Evolutionary conservation across 2,113 vertebrate genomes (phyloP).

Genomic region (Chitala chitala): DNA sequence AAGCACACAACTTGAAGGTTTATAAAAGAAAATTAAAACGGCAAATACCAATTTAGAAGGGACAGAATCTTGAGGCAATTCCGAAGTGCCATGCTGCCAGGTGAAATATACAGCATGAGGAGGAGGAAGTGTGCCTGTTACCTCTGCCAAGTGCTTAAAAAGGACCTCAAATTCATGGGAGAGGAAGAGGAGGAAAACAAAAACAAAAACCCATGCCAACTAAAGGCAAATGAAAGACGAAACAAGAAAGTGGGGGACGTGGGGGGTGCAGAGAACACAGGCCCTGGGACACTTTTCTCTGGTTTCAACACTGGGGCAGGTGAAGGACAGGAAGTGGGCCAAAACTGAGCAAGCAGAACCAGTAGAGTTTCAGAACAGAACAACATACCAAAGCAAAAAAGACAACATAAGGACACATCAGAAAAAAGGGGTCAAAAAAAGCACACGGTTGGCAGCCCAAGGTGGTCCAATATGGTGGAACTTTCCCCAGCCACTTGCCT

Average conservation of each 20-base stretch:
- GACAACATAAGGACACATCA: background rate
- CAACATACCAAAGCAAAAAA: constrained; percentile 4
- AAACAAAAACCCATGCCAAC: background rate
- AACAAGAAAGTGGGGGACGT: constrained; percentile 54
- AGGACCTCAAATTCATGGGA: background rate
- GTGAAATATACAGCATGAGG: no score
- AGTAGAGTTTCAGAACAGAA: constrained; percentile 20
- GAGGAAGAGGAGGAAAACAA: constrained; percentile 2
- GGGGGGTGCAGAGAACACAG: constrained; percentile 34
- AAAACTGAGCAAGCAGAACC: background rate
- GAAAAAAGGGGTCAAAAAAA: background rate
- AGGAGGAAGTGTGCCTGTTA: no score
- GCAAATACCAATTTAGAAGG: no score
- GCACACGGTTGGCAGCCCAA: background rate
- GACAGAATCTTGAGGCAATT: no score
- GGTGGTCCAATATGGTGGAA: background rate
- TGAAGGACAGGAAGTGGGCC: background rate
- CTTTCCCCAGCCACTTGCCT: constrained; percentile 16
- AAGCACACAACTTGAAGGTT: no score
- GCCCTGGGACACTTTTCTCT: constrained; percentile 25
- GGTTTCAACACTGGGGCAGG: constrained; percentile 15
- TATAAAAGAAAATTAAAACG: no score
- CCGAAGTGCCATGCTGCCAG: no score
- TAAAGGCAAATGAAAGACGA: constrained; percentile 38
- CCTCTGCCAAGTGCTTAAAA: background rate